Evolutionary conservation across 2,113 vertebrate genomes (phyloP).

Genomic region (Pseudolaguvia tuberculata): DNA sequence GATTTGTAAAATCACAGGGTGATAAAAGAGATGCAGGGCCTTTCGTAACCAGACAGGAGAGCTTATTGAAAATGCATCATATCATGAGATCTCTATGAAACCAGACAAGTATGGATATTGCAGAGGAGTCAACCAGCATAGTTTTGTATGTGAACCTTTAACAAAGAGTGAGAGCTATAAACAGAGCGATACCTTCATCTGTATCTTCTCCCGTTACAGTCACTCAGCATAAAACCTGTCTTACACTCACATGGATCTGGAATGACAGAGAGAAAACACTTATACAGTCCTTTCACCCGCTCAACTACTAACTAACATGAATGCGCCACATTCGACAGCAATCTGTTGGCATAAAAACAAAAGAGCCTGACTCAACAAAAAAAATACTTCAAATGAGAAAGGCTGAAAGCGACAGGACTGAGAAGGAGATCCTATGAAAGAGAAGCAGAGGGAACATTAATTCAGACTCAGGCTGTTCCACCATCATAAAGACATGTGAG

Average conservation of each 20-base stretch:
- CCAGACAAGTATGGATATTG: slow-evolving; percentile 25
- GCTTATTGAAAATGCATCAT: slow-evolving; percentile 57
- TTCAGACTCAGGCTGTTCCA: not conserved
- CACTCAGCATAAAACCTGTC: slow-evolving; percentile 10
- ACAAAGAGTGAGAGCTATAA: slow-evolving; percentile 20
- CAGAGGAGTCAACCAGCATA: not conserved
- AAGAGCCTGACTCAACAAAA: slow-evolving; percentile 39
- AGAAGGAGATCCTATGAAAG: slow-evolving; percentile 1
- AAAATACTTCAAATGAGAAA: slow-evolving; percentile 28
- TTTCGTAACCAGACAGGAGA: slow-evolving; percentile 46
- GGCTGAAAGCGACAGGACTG: slow-evolving; percentile 1
- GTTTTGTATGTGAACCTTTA: not conserved
- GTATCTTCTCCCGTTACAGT: not conserved
- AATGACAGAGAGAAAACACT: slow-evolving; percentile 48
- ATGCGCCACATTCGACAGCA: slow-evolving; percentile 60
- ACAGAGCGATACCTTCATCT: slow-evolving; percentile 1
- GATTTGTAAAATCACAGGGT: slow-evolving; percentile 12
- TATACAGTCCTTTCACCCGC: slow-evolving; percentile 49
- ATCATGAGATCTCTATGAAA: slow-evolving; percentile 15
- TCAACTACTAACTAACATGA: slow-evolving; percentile 55
- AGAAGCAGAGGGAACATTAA: slow-evolving; percentile 8
- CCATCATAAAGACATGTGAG: slow-evolving; percentile 10
- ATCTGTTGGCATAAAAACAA: slow-evolving; percentile 54
- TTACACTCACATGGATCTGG: slow-evolving; percentile 46
- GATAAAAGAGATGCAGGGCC: not conserved